These are phyloP conservation scores for Leptogaster cylindrica DNA, from an alignment of 2,888 invertebrate genomes.

Conservation along the genomic window DNA sequence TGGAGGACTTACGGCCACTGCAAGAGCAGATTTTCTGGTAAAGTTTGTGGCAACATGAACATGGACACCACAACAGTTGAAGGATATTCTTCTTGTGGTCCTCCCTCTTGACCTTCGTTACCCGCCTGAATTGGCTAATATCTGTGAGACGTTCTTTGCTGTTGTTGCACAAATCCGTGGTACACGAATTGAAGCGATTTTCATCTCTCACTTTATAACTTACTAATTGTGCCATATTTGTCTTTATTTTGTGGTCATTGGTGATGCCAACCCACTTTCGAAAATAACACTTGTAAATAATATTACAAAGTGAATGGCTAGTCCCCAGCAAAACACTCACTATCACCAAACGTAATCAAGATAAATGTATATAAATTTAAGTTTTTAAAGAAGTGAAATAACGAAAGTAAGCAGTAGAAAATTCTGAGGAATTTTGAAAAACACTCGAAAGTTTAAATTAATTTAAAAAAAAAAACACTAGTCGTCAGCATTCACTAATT, in stretches of 20 bases:
- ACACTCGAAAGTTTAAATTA: too few relatives aligned
- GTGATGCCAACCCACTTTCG: background rate
- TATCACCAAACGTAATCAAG: background rate
- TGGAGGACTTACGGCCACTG: slow-evolving; percentile 24
- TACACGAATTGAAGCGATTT: slow-evolving; percentile 49
- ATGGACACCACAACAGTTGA: slow-evolving; percentile 47
- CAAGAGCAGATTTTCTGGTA: slow-evolving; percentile 21
- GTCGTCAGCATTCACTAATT: too few relatives aligned
- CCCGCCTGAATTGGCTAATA: slow-evolving; percentile 19
- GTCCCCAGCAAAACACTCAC: too few relatives aligned
- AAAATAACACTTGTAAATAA: background rate
- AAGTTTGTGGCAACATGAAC: slow-evolving; percentile 42
- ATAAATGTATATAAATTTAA: too few relatives aligned
- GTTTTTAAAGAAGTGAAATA: too few relatives aligned
- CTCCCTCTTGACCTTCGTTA: slow-evolving; percentile 43
- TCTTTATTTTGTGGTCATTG: background rate
- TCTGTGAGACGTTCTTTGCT: slow-evolving; percentile 29
- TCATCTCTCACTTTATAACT: slow-evolving; percentile 49
- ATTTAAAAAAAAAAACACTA: too few relatives aligned
- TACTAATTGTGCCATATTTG: slow-evolving; percentile 49
- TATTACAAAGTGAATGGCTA: too few relatives aligned
- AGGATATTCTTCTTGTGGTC: slow-evolving; percentile 21
- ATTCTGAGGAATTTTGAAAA: too few relatives aligned
- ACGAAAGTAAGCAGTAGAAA: too few relatives aligned
- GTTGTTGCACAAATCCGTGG: slow-evolving; percentile 41